These are phyloP conservation scores for Sitobion miscanthi DNA, from an alignment of 1,140 invertebrate species.

Conservation along the genomic window DNA sequence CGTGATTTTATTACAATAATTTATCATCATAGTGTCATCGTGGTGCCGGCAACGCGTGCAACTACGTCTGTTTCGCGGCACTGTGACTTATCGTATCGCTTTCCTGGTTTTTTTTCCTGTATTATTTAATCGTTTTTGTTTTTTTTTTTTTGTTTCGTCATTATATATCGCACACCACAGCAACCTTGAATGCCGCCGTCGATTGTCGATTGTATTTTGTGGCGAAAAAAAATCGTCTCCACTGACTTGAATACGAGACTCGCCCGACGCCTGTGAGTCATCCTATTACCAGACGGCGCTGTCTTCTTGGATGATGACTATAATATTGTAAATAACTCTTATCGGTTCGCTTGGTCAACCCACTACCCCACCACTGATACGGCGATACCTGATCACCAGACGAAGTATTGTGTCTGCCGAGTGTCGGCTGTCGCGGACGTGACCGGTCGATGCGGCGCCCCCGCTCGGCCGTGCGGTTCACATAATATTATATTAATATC, in stretches of 20 bases:
- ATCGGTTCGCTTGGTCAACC: background rate
- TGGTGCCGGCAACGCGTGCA: background rate
- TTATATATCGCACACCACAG: background rate
- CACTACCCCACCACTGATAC: background rate
- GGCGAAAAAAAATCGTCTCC: constrained; percentile 12
- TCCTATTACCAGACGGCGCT: constrained; percentile 27
- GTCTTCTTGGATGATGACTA: constrained; percentile 17
- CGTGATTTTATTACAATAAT: background rate
- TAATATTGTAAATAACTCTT: constrained; percentile 21
- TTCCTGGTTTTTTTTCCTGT: background rate
- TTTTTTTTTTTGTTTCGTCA: background rate
- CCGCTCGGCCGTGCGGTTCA: background rate
- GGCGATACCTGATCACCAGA: background rate
- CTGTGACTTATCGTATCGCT: background rate
- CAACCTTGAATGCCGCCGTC: constrained; percentile 17
- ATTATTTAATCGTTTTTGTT: background rate
- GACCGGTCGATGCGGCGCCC: background rate
- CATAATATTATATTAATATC: background rate
- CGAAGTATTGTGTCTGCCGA: background rate
- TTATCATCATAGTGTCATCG: background rate
- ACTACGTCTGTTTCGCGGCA: background rate
- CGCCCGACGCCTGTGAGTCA: background rate
- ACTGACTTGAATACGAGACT: background rate
- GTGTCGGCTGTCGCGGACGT: background rate
- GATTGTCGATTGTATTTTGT: constrained; percentile 15